Conservation (phyloP, 35 echinoderm and acorn worm species). For the Acanthaster planci region DNA sequence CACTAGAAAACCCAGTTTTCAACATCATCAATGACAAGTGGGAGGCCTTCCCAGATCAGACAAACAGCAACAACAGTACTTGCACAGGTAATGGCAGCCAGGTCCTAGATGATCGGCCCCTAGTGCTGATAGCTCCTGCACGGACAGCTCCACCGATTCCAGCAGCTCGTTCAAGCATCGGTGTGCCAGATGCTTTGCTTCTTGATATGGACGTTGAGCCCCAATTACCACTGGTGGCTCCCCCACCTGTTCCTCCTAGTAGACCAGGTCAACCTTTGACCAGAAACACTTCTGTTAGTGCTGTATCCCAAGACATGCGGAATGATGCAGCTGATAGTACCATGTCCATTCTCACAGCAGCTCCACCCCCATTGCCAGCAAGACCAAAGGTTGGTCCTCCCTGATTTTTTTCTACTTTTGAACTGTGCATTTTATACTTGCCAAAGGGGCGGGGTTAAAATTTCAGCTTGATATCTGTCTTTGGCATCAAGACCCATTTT, state of each 20-base stretch:
- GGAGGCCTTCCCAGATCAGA: neutral
- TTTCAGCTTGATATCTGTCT: too few relatives aligned
- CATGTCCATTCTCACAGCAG: neutral
- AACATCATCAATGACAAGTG: neutral
- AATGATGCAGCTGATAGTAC: too few relatives aligned
- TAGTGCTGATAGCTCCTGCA: neutral
- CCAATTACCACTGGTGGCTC: neutral
- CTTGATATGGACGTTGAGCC: neutral
- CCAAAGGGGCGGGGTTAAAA: too few relatives aligned
- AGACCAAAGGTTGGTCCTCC: neutral
- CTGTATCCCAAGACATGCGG: neutral
- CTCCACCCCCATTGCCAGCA: neutral
- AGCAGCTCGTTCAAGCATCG: neutral
- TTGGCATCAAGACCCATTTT: too few relatives aligned
- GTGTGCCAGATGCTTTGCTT: neutral
- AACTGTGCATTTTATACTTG: too few relatives aligned
- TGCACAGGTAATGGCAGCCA: neutral
- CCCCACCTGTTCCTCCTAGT: neutral
- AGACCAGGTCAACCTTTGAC: neutral
- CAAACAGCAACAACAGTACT: conserved; percentile 18
- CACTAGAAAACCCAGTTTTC: neutral
- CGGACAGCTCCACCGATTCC: neutral
- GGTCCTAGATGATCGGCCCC: neutral
- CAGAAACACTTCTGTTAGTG: neutral
- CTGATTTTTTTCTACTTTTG: too few relatives aligned